Conservation (phyloP, 2,888 invertebrate species). For the Brachyopa scutellaris region DNA sequence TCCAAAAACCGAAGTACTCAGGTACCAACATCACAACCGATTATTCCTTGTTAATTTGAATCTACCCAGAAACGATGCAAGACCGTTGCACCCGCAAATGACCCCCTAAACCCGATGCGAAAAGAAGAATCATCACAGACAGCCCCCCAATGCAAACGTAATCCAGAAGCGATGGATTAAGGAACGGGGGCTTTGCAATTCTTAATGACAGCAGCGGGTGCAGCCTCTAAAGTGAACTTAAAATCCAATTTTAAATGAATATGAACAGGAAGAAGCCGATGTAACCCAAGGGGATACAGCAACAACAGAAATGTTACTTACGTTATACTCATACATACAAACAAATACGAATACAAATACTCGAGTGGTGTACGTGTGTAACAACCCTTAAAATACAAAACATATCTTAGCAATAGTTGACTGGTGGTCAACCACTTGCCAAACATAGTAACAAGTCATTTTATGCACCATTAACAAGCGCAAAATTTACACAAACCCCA, state of each 20-base stretch:
- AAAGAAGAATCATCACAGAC: not conserved
- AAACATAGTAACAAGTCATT: conserved; percentile 75
- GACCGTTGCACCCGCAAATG: conserved; percentile 56
- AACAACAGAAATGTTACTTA: not conserved
- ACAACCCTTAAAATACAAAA: conserved; percentile 73
- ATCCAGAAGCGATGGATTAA: not conserved
- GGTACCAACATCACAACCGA: conserved; percentile 51
- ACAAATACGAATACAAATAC: not conserved
- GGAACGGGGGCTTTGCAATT: not conserved
- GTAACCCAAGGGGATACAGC: conserved; percentile 24
- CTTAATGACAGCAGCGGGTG: conserved; percentile 55
- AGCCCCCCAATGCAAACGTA: not conserved
- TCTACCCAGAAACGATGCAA: conserved; percentile 46
- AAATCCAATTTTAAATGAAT: conserved; percentile 58
- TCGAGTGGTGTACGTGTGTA: conserved; percentile 68
- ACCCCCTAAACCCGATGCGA: conserved; percentile 18
- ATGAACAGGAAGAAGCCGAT: conserved; percentile 44
- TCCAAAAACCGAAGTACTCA: conserved; percentile 19
- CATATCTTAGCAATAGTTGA: conserved; percentile 71
- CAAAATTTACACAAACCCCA: conserved; percentile 72
- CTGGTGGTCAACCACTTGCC: conserved; percentile 74
- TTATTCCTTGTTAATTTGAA: conserved; percentile 70
- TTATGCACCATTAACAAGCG: conserved; percentile 74
- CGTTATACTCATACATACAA: not conserved
- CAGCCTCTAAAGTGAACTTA: conserved; percentile 48